These are phyloP conservation scores for Epirrhoe tristata DNA, from an alignment of 2,888 invertebrate species.

Conservation along the genomic window DNA sequence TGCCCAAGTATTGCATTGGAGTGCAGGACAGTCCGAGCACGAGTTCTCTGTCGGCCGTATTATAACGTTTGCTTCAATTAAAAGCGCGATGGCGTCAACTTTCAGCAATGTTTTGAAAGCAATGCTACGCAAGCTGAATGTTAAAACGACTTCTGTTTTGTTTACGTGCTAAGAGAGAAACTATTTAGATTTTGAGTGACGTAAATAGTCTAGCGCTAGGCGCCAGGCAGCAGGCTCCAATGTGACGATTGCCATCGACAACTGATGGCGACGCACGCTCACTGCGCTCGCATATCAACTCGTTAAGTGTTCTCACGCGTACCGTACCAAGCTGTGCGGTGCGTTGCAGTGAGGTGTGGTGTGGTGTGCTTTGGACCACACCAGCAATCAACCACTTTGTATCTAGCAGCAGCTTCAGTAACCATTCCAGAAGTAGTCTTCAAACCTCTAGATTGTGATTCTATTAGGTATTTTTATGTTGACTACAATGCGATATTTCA, in stretches of 20 bases:
- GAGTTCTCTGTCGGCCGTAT: neutral
- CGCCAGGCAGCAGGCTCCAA: neutral
- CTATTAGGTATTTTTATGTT: too few relatives aligned
- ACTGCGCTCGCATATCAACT: constrained; percentile 53
- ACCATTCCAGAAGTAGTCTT: too few relatives aligned
- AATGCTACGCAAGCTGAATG: constrained; percentile 4
- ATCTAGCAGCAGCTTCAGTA: too few relatives aligned
- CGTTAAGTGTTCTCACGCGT: constrained; percentile 63
- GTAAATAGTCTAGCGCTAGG: neutral
- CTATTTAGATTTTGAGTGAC: neutral
- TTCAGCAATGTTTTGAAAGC: neutral
- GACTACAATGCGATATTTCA: too few relatives aligned
- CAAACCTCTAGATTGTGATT: too few relatives aligned
- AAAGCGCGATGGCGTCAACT: constrained; percentile 9
- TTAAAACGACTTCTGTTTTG: constrained; percentile 4
- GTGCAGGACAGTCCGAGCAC: neutral
- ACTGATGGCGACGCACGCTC: constrained; percentile 1
- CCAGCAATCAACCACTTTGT: constrained; percentile 67
- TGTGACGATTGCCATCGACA: neutral
- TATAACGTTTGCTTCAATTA: constrained; percentile 7
- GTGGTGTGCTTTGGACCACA: constrained; percentile 59
- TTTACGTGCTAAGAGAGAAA: neutral
- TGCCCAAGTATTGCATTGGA: too few relatives aligned
- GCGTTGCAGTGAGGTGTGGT: constrained; percentile 49
- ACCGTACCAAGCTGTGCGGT: constrained; percentile 51